Percentiles rank a stretch among this genome's conserved stretches.
phyloP scores from a whole-genome alignment of 2,113 vertebrate species.

The Narcine bancroftii region DNA sequence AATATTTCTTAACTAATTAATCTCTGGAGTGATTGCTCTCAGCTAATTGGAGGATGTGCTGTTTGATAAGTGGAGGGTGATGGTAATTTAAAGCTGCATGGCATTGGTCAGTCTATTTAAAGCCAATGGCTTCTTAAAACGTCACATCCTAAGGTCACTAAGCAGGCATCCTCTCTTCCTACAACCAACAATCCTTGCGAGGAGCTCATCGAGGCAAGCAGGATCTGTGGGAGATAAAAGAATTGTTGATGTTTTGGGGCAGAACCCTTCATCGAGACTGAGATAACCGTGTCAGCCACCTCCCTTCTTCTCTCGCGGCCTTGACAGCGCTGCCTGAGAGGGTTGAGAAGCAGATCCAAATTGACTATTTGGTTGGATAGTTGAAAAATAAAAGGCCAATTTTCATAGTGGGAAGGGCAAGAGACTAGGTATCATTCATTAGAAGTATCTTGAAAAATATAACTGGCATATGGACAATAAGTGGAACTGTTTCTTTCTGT shows the following conservation, averaged over 20 bases:
- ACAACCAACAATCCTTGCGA: too few species aligned
- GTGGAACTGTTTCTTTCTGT: too few species aligned
- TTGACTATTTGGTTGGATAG: background rate
- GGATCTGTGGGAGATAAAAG: background rate
- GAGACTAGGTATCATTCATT: too few species aligned
- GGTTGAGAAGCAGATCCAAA: too few species aligned
- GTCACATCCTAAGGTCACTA: background rate
- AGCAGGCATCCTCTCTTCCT: background rate
- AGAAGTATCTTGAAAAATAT: too few species aligned
- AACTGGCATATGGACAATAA: too few species aligned
- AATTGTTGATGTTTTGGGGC: too few species aligned
- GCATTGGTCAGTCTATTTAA: background rate
- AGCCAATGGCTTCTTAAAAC: background rate
- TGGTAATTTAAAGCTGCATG: background rate
- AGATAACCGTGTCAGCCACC: too few species aligned
- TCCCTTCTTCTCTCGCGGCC: too few species aligned
- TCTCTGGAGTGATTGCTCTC: background rate
- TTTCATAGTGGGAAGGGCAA: background rate
- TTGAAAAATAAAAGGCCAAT: background rate
- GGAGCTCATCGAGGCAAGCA: too few species aligned
- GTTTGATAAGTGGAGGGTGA: background rate
- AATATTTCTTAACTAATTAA: conserved; percentile 33
- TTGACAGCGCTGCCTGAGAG: too few species aligned
- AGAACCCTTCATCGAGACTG: too few species aligned
- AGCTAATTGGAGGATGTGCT: background rate